Evolutionary conservation across 2,113 vertebrate genomes (phyloP).

Genomic region (Lepidothrix coronata): DNA sequence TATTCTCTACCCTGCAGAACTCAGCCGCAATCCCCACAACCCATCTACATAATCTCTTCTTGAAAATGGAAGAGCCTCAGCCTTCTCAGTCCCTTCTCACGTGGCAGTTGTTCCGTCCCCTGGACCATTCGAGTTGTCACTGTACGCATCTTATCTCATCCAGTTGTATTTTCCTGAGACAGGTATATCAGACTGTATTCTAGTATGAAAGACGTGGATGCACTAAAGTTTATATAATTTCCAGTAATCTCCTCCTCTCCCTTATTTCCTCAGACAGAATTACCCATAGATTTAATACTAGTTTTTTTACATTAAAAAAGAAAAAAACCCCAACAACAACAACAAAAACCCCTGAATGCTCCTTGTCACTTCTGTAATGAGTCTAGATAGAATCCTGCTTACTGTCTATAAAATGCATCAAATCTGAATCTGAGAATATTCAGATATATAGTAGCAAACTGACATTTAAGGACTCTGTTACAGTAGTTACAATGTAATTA

Average conservation of each 20-base stretch:
- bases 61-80: neutral
- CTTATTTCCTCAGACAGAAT: neutral
- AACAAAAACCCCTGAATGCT: neutral
- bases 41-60: neutral
- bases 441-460: neutral
- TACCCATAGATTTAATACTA: neutral
- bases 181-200: neutral
- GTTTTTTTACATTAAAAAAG: neutral
- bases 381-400: neutral
- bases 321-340: neutral
- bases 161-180: neutral
- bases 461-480: neutral
- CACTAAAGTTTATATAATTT: neutral
- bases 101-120: neutral
- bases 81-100: neutral
- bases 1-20: neutral
- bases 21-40: neutral
- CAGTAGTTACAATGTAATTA: neutral
- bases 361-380: neutral
- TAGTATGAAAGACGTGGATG: neutral
- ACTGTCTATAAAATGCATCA: neutral
- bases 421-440: neutral
- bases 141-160: neutral
- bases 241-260: neutral
- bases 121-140: neutral